Evolutionary conservation across 2,113 vertebrate species (phyloP).

Genomic region (Cochlearius cochlearius): DNA sequence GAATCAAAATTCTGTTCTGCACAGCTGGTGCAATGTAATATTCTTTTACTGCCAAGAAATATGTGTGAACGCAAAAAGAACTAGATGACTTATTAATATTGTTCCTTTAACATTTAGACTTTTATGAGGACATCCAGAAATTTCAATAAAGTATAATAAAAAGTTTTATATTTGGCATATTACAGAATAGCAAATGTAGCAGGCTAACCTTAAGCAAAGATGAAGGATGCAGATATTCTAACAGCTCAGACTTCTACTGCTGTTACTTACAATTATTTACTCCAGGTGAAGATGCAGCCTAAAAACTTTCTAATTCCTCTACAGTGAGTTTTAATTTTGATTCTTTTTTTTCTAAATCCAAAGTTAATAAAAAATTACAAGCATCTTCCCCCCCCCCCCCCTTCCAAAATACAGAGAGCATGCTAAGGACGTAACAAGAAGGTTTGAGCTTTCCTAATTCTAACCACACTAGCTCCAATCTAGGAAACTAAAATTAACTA

Average conservation of each 20-base stretch:
- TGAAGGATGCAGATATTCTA: neutral
- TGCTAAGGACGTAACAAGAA: neutral
- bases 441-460: neutral
- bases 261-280: neutral
- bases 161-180: constrained; percentile 46
- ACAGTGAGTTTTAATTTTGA: neutral
- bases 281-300: neutral
- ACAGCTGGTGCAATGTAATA: constrained; percentile 64
- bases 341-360: neutral
- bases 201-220: constrained; percentile 20
- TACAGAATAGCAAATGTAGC: neutral
- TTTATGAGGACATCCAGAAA: constrained; percentile 60
- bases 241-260: neutral
- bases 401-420: neutral
- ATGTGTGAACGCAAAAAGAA: constrained; percentile 7
- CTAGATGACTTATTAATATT: constrained; percentile 71
- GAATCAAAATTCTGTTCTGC: constrained; percentile 54
- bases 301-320: neutral
- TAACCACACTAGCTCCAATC: neutral
- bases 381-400: accelerated
- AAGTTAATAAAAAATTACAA: neutral
- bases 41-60: constrained; percentile 64
- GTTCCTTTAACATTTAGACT: constrained; percentile 68
- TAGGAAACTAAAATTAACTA: neutral
- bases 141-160: constrained; percentile 60